These are phyloP conservation scores for Ibidorhyncha struthersii DNA, from an alignment of 2,113 vertebrate species.

Conservation along the genomic window DNA sequence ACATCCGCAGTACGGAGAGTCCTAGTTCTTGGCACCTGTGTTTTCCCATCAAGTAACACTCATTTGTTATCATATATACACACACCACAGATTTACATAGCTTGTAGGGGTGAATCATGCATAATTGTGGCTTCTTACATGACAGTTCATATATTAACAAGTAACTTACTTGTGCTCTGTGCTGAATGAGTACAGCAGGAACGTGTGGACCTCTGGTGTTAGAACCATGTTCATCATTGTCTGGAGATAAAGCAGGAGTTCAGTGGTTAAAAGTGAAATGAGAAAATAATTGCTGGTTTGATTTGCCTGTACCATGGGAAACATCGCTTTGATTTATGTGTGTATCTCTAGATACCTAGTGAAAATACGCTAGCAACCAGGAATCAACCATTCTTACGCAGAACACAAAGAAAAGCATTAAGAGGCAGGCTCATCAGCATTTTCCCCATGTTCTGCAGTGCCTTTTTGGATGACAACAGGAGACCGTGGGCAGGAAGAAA, in stretches of 20 bases:
- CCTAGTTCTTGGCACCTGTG: slow-evolving; percentile 45
- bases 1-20: slow-evolving; percentile 26
- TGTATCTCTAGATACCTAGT: background rate
- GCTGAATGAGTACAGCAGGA: slow-evolving; percentile 11
- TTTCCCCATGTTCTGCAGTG: background rate
- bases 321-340: slow-evolving; percentile 35
- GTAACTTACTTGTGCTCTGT: background rate
- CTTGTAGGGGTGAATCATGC: slow-evolving; percentile 56
- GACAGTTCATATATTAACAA: slow-evolving; percentile 63
- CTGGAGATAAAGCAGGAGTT: slow-evolving; percentile 44
- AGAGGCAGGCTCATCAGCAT: background rate
- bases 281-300: slow-evolving; percentile 50
- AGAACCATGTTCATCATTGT: slow-evolving; percentile 26
- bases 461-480: background rate
- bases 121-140: slow-evolving; percentile 62
- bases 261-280: slow-evolving; percentile 34
- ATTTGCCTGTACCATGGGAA: background rate
- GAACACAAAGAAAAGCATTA: background rate
- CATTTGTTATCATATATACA: slow-evolving; percentile 50
- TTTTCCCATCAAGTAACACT: slow-evolving; percentile 57
- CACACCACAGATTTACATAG: slow-evolving; percentile 49
- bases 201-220: slow-evolving; percentile 35
- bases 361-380: background rate
- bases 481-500: background rate
- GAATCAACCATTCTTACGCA: background rate